Base-by-base conservation (phyloP, 2,113 vertebrate genomes). In the Phalacrocorax pelagicus region DNA sequence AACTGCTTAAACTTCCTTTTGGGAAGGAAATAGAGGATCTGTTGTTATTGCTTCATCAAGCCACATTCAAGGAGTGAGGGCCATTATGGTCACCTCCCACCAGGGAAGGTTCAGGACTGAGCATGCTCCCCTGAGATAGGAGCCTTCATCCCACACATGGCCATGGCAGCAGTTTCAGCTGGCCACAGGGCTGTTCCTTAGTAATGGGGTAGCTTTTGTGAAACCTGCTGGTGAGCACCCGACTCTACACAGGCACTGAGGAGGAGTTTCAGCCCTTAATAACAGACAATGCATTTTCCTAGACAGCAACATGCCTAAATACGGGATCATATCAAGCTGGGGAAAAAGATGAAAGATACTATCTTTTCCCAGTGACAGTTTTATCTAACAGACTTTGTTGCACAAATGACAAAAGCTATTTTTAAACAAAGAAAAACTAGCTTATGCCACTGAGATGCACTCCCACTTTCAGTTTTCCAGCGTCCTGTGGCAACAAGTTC, bases 31-130 rank as follows among this genome's bases (percentile, higher is more conserved):
- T 19, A 36, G 40, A 46, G 11, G 13, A 11, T 88, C n/a, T 46
- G 12, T 47, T 91, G 34, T 52, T 66, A 11, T 24, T 11, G 3
- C 46, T 86, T 66, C 44, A 57, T 23, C 6, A 34, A 83, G 30
- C 4, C 12, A 52, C 22, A 32, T 42, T 65, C 4, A 1, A 21
- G 13, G 67, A 81, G 2, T 3, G 2, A 61, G 6, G 9, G 6
- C 26, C 27, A 7, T 61, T 61, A 19, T 30, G 40, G 46, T 52
- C 15, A 70, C 11, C 5, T 70, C 51, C 30, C 46, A 62, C 7
- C 10, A 22, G 27, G 4, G 20, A 19, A 59, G 2, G 10, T 51
- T 77, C 0, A 2, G 54, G 18, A 5, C 15, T 36, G 51, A 62
- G 18, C 23, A 67, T 38, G 20, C 11, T 80, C 46, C n/a, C 34